Conservation (phyloP, 2,888 invertebrate species). For the Tinea trinotella region DNA sequence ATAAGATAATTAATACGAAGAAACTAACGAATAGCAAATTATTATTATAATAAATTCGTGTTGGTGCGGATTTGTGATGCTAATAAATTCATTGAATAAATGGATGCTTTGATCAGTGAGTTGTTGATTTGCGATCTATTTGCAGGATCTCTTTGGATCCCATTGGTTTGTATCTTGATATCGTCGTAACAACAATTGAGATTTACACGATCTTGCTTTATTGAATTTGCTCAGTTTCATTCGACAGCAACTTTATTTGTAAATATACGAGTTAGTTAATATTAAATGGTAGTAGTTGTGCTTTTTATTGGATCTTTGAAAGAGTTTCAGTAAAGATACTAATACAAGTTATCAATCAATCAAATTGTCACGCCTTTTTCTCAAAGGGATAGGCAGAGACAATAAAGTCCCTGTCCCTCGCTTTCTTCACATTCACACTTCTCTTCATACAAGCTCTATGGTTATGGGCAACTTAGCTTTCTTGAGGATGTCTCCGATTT, state of each 20-base stretch:
- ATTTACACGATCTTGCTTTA: slow-evolving; percentile 42
- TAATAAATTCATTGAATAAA: slow-evolving; percentile 19
- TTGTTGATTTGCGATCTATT: slow-evolving; percentile 31
- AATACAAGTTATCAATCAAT: no score
- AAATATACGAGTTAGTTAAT: neutral
- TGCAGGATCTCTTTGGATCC: slow-evolving; percentile 33
- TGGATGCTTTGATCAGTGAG: slow-evolving; percentile 22
- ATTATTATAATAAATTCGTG: neutral
- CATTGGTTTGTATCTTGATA: slow-evolving; percentile 40
- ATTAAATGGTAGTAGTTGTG: slow-evolving; percentile 1
- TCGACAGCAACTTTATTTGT: neutral
- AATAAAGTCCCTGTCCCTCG: no score
- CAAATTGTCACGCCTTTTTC: no score
- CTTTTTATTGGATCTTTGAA: no score
- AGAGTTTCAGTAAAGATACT: no score
- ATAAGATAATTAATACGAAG: no score
- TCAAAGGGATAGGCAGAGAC: no score
- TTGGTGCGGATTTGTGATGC: slow-evolving; percentile 1
- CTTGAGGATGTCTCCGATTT: no score
- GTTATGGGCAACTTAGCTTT: no score
- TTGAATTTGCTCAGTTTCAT: slow-evolving; percentile 37
- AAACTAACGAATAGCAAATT: slow-evolving; percentile 1
- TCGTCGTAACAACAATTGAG: slow-evolving; percentile 39
- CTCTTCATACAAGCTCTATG: no score
- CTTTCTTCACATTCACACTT: no score